Evolutionary conservation across 2,113 vertebrate species (phyloP), one percentile per base, ranked within the genome.

Genomic region (Sapajus apella): DNA sequence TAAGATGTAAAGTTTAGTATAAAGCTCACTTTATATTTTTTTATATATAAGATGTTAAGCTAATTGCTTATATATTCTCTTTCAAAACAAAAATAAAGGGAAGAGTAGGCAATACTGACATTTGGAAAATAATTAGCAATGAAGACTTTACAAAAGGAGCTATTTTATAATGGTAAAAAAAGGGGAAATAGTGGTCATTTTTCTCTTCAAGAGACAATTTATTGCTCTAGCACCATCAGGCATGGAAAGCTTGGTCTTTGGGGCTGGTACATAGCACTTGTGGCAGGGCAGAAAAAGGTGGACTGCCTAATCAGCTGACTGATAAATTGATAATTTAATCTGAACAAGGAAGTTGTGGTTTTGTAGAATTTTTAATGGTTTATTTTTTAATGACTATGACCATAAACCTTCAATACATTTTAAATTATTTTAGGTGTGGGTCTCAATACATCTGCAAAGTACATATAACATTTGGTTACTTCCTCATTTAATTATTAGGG

Each of bases 121-220:
- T 91, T 81, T 66, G 32, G 16, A 35, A 90, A 95, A 90, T 86
- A 73, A 76, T 40, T 64, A 47, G 21, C 43, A 91, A 37, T 40
- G 20, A 82, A 91, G 50, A 89, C 30, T 91, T 93, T 84, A 52
- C 7, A 86, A 66, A 81, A 90, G 87, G 21, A 72, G 20, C 27
- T 40, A 66, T 40, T 96, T 70, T n/a, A 43, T 72, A n/a, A 79
- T 20, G 35, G 52, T 27, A 23, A 70, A 58, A 52, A 52, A 86
- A 58, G 10, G 11, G 8, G 11, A n/a, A 88, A 85, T 6, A 27
- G 1, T 52, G 20, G 23, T 84, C 8, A 77, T 23, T 85, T 30
- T 30, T 61, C 9, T 79, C 92, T 90, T 58, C 16, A 79, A 35
- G 20, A 89, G 45, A 56, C 79, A 12, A 16, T 43, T 2, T n/a